Evolutionary conservation across 2,113 vertebrate species (phyloP).

Genomic region (Xiphophorus maculatus): DNA sequence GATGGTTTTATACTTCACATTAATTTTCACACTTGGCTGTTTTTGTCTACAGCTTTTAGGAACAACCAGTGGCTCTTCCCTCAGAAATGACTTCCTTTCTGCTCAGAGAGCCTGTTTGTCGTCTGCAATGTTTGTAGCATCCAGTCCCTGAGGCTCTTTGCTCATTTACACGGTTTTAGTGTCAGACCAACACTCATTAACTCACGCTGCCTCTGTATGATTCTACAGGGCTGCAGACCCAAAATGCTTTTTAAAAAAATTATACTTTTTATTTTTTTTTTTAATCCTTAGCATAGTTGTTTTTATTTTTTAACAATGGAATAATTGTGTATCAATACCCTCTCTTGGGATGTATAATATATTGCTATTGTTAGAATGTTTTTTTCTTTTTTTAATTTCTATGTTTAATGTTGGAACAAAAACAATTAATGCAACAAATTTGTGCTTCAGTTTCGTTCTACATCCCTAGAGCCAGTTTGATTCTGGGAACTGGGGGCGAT

Average conservation of each 20-base stretch:
- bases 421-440: background rate
- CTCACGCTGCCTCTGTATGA: background rate
- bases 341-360: too few species aligned
- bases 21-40: background rate
- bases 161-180: slow-evolving; percentile 6
- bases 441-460: background rate
- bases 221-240: background rate
- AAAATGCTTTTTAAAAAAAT: background rate
- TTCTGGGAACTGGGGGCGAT: background rate
- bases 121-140: background rate
- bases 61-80: background rate
- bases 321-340: background rate
- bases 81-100: slow-evolving; percentile 2
- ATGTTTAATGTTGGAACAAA: background rate
- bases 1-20: background rate
- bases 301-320: background rate
- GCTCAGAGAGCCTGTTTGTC: background rate
- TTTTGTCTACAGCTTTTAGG: background rate
- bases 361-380: too few species aligned
- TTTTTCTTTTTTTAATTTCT: background rate
- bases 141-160: background rate
- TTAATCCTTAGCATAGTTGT: background rate
- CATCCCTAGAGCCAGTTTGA: background rate
- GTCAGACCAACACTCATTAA: background rate
- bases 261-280: too few species aligned